Percentiles rank a stretch among this genome's conserved stretches.
Conservation (phyloP, 2,113 vertebrate species). For the Indicator indicator region DNA sequence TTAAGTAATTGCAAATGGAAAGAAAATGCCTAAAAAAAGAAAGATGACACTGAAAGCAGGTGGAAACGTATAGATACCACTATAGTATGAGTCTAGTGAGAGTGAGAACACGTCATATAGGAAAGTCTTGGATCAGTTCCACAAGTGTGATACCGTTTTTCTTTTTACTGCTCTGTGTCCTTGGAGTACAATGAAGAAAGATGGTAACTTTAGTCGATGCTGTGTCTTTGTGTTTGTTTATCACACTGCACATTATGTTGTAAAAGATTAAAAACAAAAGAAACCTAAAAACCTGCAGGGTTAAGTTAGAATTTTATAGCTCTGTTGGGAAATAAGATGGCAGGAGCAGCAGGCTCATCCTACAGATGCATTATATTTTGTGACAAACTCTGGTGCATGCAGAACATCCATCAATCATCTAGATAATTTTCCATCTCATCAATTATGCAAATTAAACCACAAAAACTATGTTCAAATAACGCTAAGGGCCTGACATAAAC, state of each 20-base stretch:
- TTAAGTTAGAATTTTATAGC: constrained; percentile 58
- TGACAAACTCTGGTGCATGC: constrained; percentile 51
- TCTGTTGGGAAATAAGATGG: constrained; percentile 53
- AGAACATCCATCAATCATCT: constrained; percentile 71
- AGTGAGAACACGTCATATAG: neutral
- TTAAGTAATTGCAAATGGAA: neutral
- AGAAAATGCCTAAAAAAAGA: neutral
- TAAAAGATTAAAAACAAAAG: constrained; percentile 34
- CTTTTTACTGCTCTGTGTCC: neutral
- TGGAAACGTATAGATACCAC: neutral
- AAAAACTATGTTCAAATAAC: constrained; percentile 68
- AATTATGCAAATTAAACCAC: constrained; percentile 77
- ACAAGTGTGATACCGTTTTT: neutral
- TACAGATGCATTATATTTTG: constrained; percentile 59
- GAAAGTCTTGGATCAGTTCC: neutral
- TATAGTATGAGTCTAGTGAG: neutral
- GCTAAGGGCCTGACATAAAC: constrained; percentile 62
- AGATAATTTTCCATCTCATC: constrained; percentile 78
- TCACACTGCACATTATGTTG: neutral
- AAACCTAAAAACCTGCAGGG: constrained; percentile 1
- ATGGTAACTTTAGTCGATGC: neutral
- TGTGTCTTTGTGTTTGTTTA: constrained; percentile 32
- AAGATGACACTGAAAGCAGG: neutral
- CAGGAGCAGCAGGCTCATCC: constrained; percentile 36
- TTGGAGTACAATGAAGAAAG: constrained; percentile 15